Conservation (phyloP, 2,113 vertebrate genomes). For the Vidua chalybeata region DNA sequence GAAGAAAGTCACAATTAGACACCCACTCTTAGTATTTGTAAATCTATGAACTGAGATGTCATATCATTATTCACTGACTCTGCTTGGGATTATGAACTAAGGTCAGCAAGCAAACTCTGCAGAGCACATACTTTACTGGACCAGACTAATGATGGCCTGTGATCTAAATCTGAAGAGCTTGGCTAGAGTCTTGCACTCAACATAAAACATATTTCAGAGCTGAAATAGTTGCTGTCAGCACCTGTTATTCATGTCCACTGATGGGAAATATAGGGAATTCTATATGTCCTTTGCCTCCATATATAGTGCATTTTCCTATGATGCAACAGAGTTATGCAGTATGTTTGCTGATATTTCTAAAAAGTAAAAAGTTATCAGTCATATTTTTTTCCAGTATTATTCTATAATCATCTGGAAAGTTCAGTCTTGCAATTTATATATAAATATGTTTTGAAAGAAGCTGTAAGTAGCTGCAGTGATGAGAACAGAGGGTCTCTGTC, state of each 20-base stretch:
- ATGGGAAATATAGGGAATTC: not conserved
- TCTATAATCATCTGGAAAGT: not conserved
- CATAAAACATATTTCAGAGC: not conserved
- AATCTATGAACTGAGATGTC: not conserved
- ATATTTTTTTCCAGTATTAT: not conserved
- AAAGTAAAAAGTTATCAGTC: not conserved
- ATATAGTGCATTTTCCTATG: not conserved
- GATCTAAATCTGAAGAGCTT: not conserved
- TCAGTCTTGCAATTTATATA: not conserved
- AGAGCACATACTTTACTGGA: not conserved
- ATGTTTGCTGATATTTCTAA: not conserved
- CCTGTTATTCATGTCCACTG: not conserved
- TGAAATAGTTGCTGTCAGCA: not conserved
- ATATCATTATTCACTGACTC: not conserved
- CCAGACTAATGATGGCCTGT: not conserved
- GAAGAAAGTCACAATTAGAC: not conserved
- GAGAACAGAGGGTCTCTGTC: not conserved
- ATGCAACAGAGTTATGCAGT: not conserved
- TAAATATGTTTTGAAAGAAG: not conserved
- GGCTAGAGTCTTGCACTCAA: not conserved
- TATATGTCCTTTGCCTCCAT: not conserved
- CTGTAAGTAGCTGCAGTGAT: not conserved
- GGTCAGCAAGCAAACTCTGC: not conserved
- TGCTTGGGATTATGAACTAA: not conserved
- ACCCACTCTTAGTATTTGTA: not conserved